Percentiles rank a stretch among this genome's conserved stretches.
These are phyloP conservation scores for Sylvietta virens DNA, from an alignment of 2,113 vertebrate species.

Conservation along the genomic window DNA sequence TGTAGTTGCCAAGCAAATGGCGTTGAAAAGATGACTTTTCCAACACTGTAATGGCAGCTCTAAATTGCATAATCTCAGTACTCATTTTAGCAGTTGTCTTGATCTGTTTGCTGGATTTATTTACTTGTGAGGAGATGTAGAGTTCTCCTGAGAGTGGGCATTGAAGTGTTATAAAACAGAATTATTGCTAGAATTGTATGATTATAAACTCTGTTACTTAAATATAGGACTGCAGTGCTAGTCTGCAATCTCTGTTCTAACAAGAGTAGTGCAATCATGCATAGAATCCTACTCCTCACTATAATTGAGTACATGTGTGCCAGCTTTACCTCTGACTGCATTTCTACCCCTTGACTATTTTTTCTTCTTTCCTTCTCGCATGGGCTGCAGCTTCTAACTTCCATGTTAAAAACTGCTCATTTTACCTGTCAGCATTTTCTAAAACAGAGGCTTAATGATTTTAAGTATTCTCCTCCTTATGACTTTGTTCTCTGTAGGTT, in stretches of 20 bases:
- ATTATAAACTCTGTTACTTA: not conserved
- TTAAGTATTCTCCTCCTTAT: not conserved
- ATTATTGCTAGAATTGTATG: not conserved
- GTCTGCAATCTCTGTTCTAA: not conserved
- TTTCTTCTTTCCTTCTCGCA: not conserved
- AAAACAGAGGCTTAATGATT: not conserved
- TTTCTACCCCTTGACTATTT: not conserved
- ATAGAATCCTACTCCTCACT: not conserved
- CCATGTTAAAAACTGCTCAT: not conserved
- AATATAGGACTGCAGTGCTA: not conserved
- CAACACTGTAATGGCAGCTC: not conserved
- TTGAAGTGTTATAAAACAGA: not conserved
- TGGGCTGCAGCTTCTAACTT: not conserved
- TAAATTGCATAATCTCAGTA: not conserved
- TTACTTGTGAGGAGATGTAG: not conserved
- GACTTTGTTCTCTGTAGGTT: not conserved
- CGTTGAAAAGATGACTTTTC: fast-evolving
- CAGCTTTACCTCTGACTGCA: not conserved
- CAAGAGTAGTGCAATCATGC: not conserved
- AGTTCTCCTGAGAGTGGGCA: not conserved
- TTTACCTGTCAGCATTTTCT: not conserved
- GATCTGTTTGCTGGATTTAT: not conserved
- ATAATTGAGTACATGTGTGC: not conserved
- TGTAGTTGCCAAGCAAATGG: not conserved
- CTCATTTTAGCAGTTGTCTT: not conserved